Conservation (phyloP, 2,113 vertebrate genomes). For the Anolis carolinensis region DNA sequence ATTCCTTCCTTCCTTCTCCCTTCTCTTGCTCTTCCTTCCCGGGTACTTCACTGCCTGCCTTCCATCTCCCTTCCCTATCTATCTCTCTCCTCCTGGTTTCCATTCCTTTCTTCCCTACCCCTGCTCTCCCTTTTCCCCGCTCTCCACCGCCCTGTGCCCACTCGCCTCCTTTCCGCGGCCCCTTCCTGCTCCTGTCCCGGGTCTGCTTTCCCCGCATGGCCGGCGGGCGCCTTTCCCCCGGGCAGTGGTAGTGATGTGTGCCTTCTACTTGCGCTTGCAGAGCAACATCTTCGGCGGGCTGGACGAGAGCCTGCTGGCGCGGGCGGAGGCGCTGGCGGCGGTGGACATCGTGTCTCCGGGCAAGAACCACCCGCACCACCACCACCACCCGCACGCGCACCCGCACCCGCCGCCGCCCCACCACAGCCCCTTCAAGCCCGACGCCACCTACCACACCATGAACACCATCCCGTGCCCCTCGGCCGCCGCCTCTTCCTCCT, state of each 20-base stretch:
- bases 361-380: constrained; percentile 96
- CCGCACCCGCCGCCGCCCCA: constrained; percentile 92
- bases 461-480: constrained; percentile 97
- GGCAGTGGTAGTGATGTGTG: constrained; percentile 93
- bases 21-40: too few relatives aligned
- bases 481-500: constrained; percentile 90
- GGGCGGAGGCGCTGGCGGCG: constrained; percentile 98
- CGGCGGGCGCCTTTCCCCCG: constrained; percentile 68
- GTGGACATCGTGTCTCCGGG: constrained; percentile 98
- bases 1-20: too few relatives aligned
- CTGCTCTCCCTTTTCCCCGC: constrained; percentile 65
- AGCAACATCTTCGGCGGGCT: constrained; percentile 99
- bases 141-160: constrained; percentile 71
- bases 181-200: background rate
- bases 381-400: constrained; percentile 68
- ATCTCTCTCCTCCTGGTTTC: too few relatives aligned
- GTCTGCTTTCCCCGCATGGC: constrained; percentile 40
- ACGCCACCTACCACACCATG: constrained; percentile 99
- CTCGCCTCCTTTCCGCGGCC: too few relatives aligned
- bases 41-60: too few relatives aligned
- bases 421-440: constrained; percentile 98
- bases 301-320: constrained; percentile 99
- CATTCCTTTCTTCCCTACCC: background rate
- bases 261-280: constrained; percentile 99
- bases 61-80: too few relatives aligned